Evolutionary conservation across 2,888 invertebrate species (phyloP).

Genomic region (Nomada hirtipes): DNA sequence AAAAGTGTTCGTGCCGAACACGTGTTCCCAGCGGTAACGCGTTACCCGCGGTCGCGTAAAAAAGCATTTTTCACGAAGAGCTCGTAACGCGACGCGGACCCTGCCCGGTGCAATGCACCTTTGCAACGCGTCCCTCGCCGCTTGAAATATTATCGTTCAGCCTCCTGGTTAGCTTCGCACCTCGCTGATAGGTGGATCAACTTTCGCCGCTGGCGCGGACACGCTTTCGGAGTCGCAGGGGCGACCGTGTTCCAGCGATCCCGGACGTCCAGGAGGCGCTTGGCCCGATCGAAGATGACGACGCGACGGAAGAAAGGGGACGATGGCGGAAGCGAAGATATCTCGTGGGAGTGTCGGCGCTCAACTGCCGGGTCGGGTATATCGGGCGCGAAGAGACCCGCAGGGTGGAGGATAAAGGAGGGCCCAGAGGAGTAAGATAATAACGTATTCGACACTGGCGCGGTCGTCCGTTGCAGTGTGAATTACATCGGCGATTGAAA

Average conservation of each 20-base stretch:
- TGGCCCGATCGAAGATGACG: background rate
- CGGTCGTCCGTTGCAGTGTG: conserved; percentile 60
- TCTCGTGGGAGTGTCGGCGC: conserved; percentile 53
- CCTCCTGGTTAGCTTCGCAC: background rate
- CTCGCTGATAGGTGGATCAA: conserved; percentile 4
- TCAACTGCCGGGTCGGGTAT: conserved; percentile 26
- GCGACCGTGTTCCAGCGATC: too few relatives aligned
- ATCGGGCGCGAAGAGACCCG: conserved; percentile 12
- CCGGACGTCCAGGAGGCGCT: too few relatives aligned
- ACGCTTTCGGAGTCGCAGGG: background rate
- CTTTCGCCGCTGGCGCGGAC: background rate
- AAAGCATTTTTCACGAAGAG: conserved; percentile 58
- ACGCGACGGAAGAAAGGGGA: too few relatives aligned
- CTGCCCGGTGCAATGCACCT: conserved; percentile 52
- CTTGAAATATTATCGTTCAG: background rate
- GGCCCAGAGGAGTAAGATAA: conserved; percentile 59
- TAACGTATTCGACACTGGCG: conserved; percentile 64
- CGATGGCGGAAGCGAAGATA: background rate
- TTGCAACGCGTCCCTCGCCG: conserved; percentile 3
- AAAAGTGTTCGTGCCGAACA: conserved; percentile 74
- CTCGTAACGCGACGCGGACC: conserved; percentile 59
- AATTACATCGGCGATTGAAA: conserved; percentile 72
- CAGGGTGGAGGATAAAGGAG: background rate
- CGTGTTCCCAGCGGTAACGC: conserved; percentile 73
- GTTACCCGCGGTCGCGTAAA: conserved; percentile 64